These are phyloP conservation scores for Syngnathus floridae DNA, from an alignment of 2,113 vertebrate genomes.

Conservation along the genomic window DNA sequence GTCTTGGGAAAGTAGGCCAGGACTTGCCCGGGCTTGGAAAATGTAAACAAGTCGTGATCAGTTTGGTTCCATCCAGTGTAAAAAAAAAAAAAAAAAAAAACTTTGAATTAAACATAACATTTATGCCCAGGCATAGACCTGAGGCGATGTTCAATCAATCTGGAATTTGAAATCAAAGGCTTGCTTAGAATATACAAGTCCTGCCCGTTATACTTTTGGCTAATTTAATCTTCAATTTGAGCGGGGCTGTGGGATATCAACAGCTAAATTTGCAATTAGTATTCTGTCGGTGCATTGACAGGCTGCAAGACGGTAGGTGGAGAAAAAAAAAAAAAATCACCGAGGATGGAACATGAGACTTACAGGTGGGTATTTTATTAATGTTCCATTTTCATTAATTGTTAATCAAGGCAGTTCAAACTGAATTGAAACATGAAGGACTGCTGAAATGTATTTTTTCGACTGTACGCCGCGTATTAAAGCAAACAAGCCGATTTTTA, in stretches of 20 bases:
- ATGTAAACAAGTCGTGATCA: constrained; percentile 61
- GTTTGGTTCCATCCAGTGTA: constrained; percentile 51
- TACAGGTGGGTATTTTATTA: background rate
- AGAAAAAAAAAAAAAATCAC: background rate
- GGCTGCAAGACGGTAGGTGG: background rate
- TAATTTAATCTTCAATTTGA: constrained; percentile 33
- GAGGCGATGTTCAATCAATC: constrained; percentile 61
- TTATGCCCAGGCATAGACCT: constrained; percentile 53
- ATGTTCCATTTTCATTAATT: constrained; percentile 17
- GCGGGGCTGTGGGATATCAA: constrained; percentile 35
- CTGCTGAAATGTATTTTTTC: background rate
- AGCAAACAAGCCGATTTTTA: too few species aligned
- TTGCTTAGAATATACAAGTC: constrained; percentile 33
- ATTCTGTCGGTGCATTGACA: constrained; percentile 11
- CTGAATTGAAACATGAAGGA: constrained; percentile 11
- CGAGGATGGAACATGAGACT: background rate
- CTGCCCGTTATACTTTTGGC: constrained; percentile 32
- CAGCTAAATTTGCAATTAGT: constrained; percentile 44
- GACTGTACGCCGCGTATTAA: too few species aligned
- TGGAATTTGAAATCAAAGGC: constrained; percentile 55
- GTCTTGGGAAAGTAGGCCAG: constrained; percentile 61
- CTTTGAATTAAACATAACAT: constrained; percentile 64
- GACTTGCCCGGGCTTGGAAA: constrained; percentile 42
- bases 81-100: constrained; percentile 12
- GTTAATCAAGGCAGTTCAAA: constrained; percentile 25